Evolutionary conservation across 2,888 invertebrate genomes (phyloP).

Genomic region (Cecidostiba fungosa): DNA sequence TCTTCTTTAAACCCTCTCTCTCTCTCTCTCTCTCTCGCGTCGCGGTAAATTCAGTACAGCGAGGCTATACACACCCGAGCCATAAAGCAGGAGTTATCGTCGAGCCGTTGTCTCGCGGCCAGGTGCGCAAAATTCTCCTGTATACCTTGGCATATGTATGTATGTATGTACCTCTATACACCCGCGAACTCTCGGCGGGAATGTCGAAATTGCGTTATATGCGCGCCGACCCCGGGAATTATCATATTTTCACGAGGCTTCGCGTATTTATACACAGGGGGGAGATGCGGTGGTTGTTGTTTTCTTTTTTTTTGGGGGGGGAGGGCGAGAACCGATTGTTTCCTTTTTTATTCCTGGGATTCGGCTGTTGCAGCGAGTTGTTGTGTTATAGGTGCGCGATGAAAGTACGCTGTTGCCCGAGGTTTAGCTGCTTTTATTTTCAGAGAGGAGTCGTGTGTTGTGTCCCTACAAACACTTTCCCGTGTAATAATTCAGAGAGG

Average conservation of each 20-base stretch:
- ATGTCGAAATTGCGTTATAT: slow-evolving; percentile 41
- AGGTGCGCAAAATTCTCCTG: slow-evolving; percentile 28
- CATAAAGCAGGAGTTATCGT: slow-evolving; percentile 60
- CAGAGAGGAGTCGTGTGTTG: slow-evolving; percentile 1
- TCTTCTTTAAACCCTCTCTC: background rate
- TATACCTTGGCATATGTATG: background rate
- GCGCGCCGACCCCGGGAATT: slow-evolving; percentile 41
- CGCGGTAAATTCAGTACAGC: slow-evolving; percentile 44
- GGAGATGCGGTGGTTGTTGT: background rate
- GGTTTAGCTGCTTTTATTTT: background rate
- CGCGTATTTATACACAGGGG: background rate
- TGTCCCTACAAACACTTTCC: slow-evolving; percentile 70
- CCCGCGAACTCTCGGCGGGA: slow-evolving; percentile 15
- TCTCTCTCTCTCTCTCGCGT: slow-evolving; percentile 8
- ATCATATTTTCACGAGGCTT: slow-evolving; percentile 52
- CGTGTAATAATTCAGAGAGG: slow-evolving; percentile 52
- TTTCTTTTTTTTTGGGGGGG: too few relatives aligned
- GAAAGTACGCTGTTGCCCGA: background rate
- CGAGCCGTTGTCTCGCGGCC: slow-evolving; percentile 15
- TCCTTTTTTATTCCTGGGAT: background rate
- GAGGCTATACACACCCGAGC: slow-evolving; percentile 1
- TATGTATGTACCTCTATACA: background rate
- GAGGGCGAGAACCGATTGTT: background rate
- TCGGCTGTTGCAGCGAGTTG: slow-evolving; percentile 24
- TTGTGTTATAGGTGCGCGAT: background rate